Conservation (phyloP, 2,113 vertebrate species). For the Marcusenius ussheri region DNA sequence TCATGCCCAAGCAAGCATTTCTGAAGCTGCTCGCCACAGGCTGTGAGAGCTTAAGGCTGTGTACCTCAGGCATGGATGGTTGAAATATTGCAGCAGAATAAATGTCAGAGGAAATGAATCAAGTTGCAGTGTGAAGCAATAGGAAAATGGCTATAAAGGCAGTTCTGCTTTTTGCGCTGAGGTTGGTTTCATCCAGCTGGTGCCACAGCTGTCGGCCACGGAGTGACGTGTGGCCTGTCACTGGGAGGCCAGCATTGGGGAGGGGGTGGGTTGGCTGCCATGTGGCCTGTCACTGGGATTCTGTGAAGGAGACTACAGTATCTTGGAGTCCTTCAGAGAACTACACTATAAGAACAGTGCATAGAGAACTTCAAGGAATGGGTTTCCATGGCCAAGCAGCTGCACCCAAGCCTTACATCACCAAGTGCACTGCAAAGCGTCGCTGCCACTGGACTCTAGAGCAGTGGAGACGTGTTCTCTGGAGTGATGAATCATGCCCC, state of each 20-base stretch:
- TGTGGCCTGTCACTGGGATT: background rate
- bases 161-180: constrained; percentile 42
- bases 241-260: too few relatives aligned
- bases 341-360: background rate
- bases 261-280: background rate
- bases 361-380: too few relatives aligned
- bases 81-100: background rate
- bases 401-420: too few relatives aligned
- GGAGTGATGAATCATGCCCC: too few relatives aligned
- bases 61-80: background rate
- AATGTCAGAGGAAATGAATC: constrained; percentile 43
- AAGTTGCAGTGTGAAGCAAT: constrained; percentile 47
- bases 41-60: background rate
- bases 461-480: too few relatives aligned
- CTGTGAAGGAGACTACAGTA: background rate
- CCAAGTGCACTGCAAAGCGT: too few relatives aligned
- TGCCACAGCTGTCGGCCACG: constrained; percentile 21
- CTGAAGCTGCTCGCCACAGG: background rate
- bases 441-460: too few relatives aligned
- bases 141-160: constrained; percentile 46
- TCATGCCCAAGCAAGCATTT: background rate
- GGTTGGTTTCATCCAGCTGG: constrained; percentile 37
- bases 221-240: background rate
- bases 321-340: background rate
- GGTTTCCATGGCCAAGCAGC: too few relatives aligned